These are phyloP conservation scores for Calidris pygmaea DNA, from an alignment of 2,113 vertebrate species.

Conservation along the genomic window DNA sequence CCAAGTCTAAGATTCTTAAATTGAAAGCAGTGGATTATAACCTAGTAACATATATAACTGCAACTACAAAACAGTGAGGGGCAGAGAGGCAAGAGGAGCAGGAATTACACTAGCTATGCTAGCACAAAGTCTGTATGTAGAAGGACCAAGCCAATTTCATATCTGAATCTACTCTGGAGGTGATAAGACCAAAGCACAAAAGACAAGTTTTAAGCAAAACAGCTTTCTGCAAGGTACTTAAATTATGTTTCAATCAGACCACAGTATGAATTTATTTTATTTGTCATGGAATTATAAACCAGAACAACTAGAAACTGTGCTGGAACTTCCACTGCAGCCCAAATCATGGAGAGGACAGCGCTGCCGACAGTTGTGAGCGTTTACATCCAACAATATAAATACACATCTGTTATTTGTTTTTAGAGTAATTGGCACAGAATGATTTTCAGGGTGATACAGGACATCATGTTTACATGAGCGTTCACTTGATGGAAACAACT, in stretches of 20 bases:
- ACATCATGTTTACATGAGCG: conserved; percentile 61
- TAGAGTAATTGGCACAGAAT: conserved; percentile 52
- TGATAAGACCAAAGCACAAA: background rate
- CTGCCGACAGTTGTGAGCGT: background rate
- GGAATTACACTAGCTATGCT: background rate
- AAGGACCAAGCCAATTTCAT: background rate
- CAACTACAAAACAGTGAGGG: background rate
- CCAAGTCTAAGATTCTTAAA: background rate
- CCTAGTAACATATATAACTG: background rate
- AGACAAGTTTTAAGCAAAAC: background rate
- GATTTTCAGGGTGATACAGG: conserved; percentile 57
- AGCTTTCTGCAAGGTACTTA: background rate
- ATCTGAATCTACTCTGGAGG: background rate
- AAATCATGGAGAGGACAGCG: background rate
- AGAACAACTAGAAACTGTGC: background rate
- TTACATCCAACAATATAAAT: conserved; percentile 55
- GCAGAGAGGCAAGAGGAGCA: background rate
- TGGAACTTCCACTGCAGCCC: background rate
- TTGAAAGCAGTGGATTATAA: background rate
- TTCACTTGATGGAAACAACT: conserved; percentile 68
- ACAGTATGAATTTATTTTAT: background rate
- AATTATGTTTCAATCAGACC: background rate
- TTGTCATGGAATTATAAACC: background rate
- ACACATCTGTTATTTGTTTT: conserved; percentile 62
- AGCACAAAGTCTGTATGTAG: fast-evolving